These are phyloP conservation scores for Tragelaphus buxtoni DNA, from an alignment of 2,113 vertebrate species.

Conservation along the genomic window DNA sequence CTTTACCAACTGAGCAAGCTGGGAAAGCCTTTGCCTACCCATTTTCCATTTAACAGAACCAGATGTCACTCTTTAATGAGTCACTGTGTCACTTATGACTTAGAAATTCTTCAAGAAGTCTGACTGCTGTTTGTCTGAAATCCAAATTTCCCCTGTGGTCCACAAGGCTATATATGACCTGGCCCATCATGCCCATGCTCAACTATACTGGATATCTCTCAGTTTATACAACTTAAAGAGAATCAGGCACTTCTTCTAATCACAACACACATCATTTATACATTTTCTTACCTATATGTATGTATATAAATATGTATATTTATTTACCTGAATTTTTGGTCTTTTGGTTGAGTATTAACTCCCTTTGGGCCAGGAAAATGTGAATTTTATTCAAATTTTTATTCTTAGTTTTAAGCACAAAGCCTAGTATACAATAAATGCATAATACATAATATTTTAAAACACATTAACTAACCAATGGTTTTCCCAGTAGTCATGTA, in stretches of 20 bases:
- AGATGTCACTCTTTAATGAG: neutral
- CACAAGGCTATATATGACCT: neutral
- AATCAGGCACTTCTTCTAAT: neutral
- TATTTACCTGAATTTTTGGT: neutral
- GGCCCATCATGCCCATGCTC: rapidly evolving
- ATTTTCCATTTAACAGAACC: neutral
- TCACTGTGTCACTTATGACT: neutral
- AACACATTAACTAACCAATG: neutral
- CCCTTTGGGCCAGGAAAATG: neutral
- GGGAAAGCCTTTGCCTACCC: neutral
- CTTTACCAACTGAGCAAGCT: neutral
- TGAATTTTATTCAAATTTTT: neutral
- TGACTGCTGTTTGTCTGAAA: neutral
- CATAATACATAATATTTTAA: neutral
- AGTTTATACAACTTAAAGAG: neutral
- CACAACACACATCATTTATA: neutral
- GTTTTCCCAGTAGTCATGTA: neutral
- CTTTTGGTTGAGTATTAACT: neutral
- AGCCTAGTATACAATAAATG: neutral
- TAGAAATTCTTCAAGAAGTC: neutral
- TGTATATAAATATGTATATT: neutral
- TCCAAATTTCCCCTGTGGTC: neutral
- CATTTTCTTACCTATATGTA: neutral
- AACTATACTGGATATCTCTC: neutral
- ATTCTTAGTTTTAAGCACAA: neutral